Base-by-base conservation (phyloP, 1,140 invertebrate genomes). In the Chironomus striatipennis region DNA sequence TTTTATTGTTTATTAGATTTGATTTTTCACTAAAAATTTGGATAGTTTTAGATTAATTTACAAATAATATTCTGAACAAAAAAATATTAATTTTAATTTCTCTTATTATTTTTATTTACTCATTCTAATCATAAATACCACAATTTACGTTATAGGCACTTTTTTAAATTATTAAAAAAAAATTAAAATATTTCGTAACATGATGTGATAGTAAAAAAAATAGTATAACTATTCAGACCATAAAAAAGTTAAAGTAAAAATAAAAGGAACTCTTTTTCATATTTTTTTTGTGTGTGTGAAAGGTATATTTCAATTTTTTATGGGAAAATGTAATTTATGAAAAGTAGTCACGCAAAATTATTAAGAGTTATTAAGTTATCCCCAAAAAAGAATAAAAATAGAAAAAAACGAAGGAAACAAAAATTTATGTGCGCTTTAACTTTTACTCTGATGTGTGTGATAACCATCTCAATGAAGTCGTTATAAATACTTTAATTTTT, bases 301-400 rank as follows among this genome's bases (percentile, higher is more conserved):
- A 70, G 20, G 20, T 17, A 70, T 70, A 70, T 20, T 70, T 70
- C 20, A 57, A 57, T 21, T 21, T n/a, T 70, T 70, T 70, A 21
- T 70, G 65, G 65, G 5, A 2, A 70, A 70, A 70, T 21, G 20
- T 70, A 20, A 70, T 70, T 70, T 70, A 70, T 70, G 65, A 21
- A 70, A 6, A 20, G 65, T 17, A 18, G 65, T 18, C 65, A 70
- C 65, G 65, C 65, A 70, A 70, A 17, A 21, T 70, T 70, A 70
- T 70, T 70, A 70, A 70, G 65, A 17, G 10, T 70, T 70, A 70
- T 70, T 70, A 70, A 70, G 65, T 70, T 70, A 70, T 70, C 20
- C 65, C 20, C 6, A 70, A 70, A 21, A 57, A 57, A 57, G 7
- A 70, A 70, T 18, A 57, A 57, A 57, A 47, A 15, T n/a, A 15